A percentile compares a stretch with the other conserved stretches of the same genome.
These are phyloP conservation scores for Mormyrus iriodes DNA, from an alignment of 2,113 vertebrate genomes.

Conservation along the genomic window DNA sequence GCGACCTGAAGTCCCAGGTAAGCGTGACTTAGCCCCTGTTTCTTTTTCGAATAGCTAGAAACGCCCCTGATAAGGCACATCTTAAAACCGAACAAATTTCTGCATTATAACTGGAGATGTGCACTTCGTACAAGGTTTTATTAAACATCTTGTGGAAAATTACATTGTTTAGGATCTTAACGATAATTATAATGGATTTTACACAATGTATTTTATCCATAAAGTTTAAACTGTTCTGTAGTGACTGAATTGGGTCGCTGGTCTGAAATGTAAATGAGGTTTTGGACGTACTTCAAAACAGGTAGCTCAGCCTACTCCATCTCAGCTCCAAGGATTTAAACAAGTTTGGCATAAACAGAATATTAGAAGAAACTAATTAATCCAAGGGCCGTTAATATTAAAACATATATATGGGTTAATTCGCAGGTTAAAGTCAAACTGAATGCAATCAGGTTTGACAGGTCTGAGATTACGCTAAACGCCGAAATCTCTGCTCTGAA, in stretches of 20 bases:
- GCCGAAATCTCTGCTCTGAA: not conserved
- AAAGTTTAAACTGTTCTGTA: not conserved
- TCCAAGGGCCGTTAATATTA: not conserved
- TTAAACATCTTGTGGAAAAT: not conserved
- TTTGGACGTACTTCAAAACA: conserved; percentile 1
- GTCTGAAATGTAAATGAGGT: conserved; percentile 5
- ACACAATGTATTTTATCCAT: not conserved
- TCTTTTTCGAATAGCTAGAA: too few species aligned
- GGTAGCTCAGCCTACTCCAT: not conserved
- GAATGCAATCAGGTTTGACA: not conserved
- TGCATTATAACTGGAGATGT: not conserved
- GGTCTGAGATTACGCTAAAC: not conserved
- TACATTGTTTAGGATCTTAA: not conserved
- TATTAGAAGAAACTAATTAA: not conserved
- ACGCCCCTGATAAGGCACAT: not conserved
- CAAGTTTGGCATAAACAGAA: not conserved
- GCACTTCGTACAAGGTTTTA: not conserved
- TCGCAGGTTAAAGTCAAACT: not conserved
- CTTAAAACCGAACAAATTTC: not conserved
- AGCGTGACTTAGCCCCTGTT: too few species aligned
- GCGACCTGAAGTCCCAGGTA: too few species aligned
- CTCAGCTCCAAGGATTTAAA: not conserved
- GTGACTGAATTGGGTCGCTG: not conserved
- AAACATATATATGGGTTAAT: not conserved
- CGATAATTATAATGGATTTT: conserved; percentile 9